phyloP scores from a whole-genome alignment of 2,113 vertebrate genomes.

The Bubo bubo region DNA sequence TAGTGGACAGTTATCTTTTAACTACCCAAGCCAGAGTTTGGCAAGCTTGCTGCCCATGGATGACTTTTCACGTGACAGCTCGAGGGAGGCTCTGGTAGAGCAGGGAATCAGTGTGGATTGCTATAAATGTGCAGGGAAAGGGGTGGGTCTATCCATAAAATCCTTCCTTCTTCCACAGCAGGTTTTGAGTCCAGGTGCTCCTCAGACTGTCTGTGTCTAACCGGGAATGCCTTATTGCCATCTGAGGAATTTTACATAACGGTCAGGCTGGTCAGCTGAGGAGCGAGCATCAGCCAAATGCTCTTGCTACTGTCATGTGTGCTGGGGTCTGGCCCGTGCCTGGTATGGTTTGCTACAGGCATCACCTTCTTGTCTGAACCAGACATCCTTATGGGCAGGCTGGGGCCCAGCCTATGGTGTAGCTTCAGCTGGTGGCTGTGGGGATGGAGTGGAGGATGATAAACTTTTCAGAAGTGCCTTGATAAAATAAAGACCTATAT shows the following conservation, averaged over 20 bases:
- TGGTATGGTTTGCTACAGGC: neutral
- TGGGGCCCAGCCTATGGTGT: neutral
- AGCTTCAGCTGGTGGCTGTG: neutral
- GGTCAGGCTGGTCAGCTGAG: constrained; percentile 46
- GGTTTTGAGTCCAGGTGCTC: neutral
- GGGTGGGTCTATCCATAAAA: neutral
- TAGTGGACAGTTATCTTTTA: neutral
- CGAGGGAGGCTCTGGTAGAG: neutral
- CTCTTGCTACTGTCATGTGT: neutral
- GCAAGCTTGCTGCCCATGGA: neutral
- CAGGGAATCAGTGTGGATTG: neutral
- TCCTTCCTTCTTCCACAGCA: accelerated
- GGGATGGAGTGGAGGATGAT: neutral
- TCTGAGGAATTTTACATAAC: constrained; percentile 48
- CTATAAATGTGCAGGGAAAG: neutral
- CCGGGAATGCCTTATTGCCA: neutral
- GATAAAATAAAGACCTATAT: neutral
- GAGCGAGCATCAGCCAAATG: neutral
- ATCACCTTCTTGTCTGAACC: neutral
- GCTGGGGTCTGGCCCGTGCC: neutral
- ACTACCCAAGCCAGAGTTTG: neutral
- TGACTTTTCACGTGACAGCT: neutral
- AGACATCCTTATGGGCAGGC: neutral
- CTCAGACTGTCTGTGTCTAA: neutral
- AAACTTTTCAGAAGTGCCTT: neutral